A percentile compares a stretch with the other conserved stretches of the same genome.
phyloP scores from a whole-genome alignment of 1,140 invertebrate genomes.

The Drosophila guanche region DNA sequence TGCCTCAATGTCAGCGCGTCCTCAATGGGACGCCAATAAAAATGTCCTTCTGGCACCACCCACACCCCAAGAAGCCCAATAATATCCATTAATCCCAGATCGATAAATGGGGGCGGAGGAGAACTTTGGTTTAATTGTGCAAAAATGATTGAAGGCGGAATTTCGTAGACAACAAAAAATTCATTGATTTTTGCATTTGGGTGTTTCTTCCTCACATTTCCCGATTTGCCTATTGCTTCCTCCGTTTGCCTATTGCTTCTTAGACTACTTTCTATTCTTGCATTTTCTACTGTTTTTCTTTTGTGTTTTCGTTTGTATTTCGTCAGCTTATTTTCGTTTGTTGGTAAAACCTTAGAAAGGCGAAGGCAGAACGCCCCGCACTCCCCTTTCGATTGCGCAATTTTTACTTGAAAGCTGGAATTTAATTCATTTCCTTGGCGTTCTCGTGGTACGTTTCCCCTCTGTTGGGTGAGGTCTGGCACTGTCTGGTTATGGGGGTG shows the following conservation, averaged over 20 bases:
- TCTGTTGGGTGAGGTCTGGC: slow-evolving; percentile 1
- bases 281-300: slow-evolving; percentile 29
- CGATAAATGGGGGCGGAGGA: slow-evolving; percentile 35
- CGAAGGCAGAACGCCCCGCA: no score
- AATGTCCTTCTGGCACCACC: slow-evolving; percentile 27
- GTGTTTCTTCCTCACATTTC: background rate
- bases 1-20: slow-evolving; percentile 46
- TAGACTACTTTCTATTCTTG: slow-evolving; percentile 26
- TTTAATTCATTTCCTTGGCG: slow-evolving; percentile 66
- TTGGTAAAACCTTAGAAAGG: slow-evolving; percentile 27
- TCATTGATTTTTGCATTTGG: slow-evolving; percentile 37
- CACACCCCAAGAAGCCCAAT: background rate
- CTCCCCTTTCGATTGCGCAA: slow-evolving; percentile 64
- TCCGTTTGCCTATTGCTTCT: slow-evolving; percentile 2
- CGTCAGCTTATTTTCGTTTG: slow-evolving; percentile 23
- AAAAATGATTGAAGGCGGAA: slow-evolving; percentile 38
- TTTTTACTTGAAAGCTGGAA: slow-evolving; percentile 61
- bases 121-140: slow-evolving; percentile 45
- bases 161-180: slow-evolving; percentile 13
- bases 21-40: slow-evolving; percentile 48
- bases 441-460: slow-evolving; percentile 4
- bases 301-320: slow-evolving; percentile 10
- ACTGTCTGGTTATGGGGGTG: background rate
- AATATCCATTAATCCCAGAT: slow-evolving; percentile 49
- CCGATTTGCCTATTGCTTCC: no score